Evolutionary conservation across 2,888 invertebrate genomes (phyloP).

Genomic region (Hirtodrosophila histrioides): DNA sequence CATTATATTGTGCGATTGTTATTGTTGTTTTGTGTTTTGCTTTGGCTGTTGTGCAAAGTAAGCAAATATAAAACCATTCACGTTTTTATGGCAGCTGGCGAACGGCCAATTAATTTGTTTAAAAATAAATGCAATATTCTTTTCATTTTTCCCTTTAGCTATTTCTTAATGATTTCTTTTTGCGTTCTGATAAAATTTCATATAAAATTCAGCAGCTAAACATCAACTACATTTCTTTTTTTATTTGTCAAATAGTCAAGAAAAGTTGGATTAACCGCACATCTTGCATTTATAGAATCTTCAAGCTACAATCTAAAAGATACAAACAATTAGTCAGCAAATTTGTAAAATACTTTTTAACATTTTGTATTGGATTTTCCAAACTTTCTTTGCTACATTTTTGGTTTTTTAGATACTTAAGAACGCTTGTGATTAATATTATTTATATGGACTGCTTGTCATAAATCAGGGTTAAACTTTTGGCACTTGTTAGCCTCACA

Average conservation of each 20-base stretch:
- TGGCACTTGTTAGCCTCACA: constrained; percentile 4
- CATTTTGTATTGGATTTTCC: background rate
- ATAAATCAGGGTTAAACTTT: constrained; percentile 14
- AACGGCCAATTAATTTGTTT: constrained; percentile 73
- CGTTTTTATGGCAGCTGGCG: constrained; percentile 79
- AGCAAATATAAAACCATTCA: constrained; percentile 61
- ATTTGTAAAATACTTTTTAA: constrained; percentile 6
- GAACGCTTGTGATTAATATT: constrained; percentile 12
- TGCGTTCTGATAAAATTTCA: constrained; percentile 44
- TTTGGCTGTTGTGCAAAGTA: constrained; percentile 14
- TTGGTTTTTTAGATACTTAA: constrained; percentile 2
- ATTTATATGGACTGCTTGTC: constrained; percentile 30
- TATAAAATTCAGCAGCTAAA: constrained; percentile 4
- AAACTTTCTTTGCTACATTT: background rate
- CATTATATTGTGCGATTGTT: constrained; percentile 23
- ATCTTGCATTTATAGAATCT: constrained; percentile 1
- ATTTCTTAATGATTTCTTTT: constrained; percentile 28
- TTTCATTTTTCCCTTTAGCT: constrained; percentile 22
- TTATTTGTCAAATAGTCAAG: background rate
- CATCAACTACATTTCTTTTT: constrained; percentile 9
- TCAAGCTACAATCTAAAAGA: too few species aligned
- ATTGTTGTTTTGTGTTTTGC: constrained; percentile 21
- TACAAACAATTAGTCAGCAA: constrained; percentile 16
- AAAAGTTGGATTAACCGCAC: constrained; percentile 1
- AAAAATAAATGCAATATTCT: constrained; percentile 73